Evolutionary conservation across 92 coral and sea anemone genomes (phyloP), one percentile per base, ranked within the genome.

Genomic region (Muricea muricata): DNA sequence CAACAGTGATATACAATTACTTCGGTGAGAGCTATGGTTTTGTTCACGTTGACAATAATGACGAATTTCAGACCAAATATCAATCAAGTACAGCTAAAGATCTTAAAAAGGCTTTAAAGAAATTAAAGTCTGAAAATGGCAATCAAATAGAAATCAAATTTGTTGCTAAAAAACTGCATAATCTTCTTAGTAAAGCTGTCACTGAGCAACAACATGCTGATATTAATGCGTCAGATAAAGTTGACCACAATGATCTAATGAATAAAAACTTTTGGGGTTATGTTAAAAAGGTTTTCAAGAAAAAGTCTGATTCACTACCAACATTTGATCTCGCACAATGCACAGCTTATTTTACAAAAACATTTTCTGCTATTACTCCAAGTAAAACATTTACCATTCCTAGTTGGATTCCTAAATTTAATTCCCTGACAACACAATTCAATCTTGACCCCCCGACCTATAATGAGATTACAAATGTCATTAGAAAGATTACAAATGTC

Each of bases 381-480:
- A 39, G 18, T 23, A 75, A 48, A 75, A 28, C 33, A 42, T 75
- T 75, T 34, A 12, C 12, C 29, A 48, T 75, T 41, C 83, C 83
- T 8, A 78, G 75, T 20, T 78, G 83, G 83, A 78, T 78, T 78
- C 83, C 83, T 29, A 21, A 50, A 11, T 78, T 78, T 28, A 25
- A 73, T 78, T 35, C 75, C 48, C 83, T 74, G 0, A 41, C 30
- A 56, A 78, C 45, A 21, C 61, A 46, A 32, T 78, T 65, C 41
- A 50, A 78, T 65, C 37, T 78, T 34, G 31, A 75, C 61, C 39
- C 83, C 32, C 75, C 83, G 1, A 78, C 68, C 69, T 78, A 78
- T 52, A 21, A 78, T n/a, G 37, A 78, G 55, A 39, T 78, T 11
- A 78, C 83, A 13, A 78, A 78, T 31, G 42, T 78, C n/a, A n/a